phyloP scores from a whole-genome alignment of 2,797 vertebrate genomes.

The Enteromius argenteus region DNA sequence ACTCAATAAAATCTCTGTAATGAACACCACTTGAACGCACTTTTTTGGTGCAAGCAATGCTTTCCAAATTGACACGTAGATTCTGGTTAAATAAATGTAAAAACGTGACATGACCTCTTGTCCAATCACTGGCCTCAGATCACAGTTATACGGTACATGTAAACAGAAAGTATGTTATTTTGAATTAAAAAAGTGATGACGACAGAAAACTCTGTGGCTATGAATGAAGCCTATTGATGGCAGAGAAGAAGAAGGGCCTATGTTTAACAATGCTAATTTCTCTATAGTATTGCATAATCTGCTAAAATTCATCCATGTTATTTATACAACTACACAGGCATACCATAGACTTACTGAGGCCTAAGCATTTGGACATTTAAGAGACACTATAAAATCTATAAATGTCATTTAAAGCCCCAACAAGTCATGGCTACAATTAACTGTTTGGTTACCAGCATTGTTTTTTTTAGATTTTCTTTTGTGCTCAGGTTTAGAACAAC shows the following conservation, averaged over 20 bases:
- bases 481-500: not conserved
- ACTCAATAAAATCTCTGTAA: not conserved
- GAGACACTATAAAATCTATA: not conserved
- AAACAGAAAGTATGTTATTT: not conserved
- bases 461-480: not conserved
- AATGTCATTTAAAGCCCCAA: not conserved
- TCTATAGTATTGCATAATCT: conserved; percentile 52
- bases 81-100: not conserved
- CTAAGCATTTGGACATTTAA: not conserved
- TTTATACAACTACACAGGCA: conserved; percentile 20
- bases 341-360: conserved; percentile 2
- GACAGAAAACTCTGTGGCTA: conserved; percentile 35
- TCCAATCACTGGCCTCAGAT: not conserved
- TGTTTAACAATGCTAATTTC: not conserved
- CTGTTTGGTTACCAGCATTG: not conserved
- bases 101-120: not conserved
- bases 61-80: not conserved
- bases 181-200: not conserved
- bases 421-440: not conserved
- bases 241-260: conserved; percentile 37
- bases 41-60: not conserved
- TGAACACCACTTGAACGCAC: not conserved
- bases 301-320: conserved; percentile 14
- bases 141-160: not conserved
- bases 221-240: conserved; percentile 62